A percentile compares a stretch with the other conserved stretches of the same genome.
Evolutionary conservation across 2,888 invertebrate genomes (phyloP).

Genomic region (Baccha elongata): DNA sequence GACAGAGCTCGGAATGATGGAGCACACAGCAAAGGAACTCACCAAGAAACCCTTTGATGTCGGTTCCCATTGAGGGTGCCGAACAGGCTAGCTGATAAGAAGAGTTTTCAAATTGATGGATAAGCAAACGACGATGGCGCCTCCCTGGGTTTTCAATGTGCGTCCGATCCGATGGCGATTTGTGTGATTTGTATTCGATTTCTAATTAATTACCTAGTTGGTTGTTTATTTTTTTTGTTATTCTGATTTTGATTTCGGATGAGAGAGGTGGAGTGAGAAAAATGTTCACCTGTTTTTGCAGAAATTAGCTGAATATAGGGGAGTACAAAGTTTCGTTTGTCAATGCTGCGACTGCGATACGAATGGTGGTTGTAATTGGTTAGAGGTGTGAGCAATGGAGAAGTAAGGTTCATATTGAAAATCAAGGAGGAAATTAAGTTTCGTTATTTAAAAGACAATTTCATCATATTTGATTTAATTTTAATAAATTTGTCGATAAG

Average conservation of each 20-base stretch:
- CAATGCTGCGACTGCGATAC: slow-evolving; percentile 1
- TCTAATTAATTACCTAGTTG: slow-evolving; percentile 61
- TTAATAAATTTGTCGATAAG: too few species aligned
- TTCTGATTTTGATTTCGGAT: neutral
- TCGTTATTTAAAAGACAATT: too few species aligned
- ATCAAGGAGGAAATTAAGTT: neutral
- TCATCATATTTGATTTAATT: too few species aligned
- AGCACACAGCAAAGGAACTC: slow-evolving; percentile 20
- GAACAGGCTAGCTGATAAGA: slow-evolving; percentile 44
- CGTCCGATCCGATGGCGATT: too few species aligned
- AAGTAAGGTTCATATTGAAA: too few species aligned
- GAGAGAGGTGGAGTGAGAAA: neutral
- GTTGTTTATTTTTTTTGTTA: neutral
- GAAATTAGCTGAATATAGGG: slow-evolving; percentile 10
- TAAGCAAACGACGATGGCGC: slow-evolving; percentile 57
- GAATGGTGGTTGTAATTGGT: too few species aligned
- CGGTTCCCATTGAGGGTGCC: slow-evolving; percentile 45
- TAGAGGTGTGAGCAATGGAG: too few species aligned
- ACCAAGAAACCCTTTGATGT: slow-evolving; percentile 64
- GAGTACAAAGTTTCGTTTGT: slow-evolving; percentile 44
- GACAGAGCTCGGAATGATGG: slow-evolving; percentile 46
- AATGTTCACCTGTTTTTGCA: slow-evolving; percentile 42
- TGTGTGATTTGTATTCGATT: slow-evolving; percentile 42
- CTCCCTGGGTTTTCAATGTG: slow-evolving; percentile 13
- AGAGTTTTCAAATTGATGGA: slow-evolving; percentile 62